phyloP scores from a whole-genome alignment of 2,797 vertebrate species.

The Centroberyx gerrardi region DNA sequence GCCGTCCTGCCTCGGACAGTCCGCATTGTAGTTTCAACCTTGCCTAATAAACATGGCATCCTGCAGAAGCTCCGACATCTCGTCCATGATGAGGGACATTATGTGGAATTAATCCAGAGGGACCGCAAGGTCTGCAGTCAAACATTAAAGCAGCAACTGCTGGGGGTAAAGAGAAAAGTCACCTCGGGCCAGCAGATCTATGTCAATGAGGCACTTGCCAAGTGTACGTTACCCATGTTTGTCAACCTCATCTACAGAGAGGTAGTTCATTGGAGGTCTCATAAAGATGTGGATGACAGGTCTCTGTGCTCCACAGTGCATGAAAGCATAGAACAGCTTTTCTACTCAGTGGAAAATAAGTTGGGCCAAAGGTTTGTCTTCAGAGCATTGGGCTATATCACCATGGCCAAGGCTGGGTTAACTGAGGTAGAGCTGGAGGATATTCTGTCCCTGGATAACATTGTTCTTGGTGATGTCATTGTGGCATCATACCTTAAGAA shows the following conservation, averaged over 20 bases:
- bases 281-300: slow-evolving; percentile 97
- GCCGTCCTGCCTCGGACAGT: slow-evolving; percentile 95
- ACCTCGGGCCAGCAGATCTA: slow-evolving; percentile 99
- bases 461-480: slow-evolving; percentile 92
- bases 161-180: slow-evolving; percentile 96
- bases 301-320: slow-evolving; percentile 97
- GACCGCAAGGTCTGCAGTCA: slow-evolving; percentile 98
- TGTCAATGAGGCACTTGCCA: slow-evolving; percentile 96
- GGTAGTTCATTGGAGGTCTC: slow-evolving; percentile 96
- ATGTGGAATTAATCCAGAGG: slow-evolving; percentile 92
- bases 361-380: slow-evolving; percentile 93
- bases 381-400: slow-evolving; percentile 96
- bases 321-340: slow-evolving; percentile 98
- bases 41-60: slow-evolving; percentile 98
- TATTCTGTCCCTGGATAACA: slow-evolving; percentile 97
- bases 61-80: slow-evolving; percentile 96
- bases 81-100: slow-evolving; percentile 93
- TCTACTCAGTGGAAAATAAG: slow-evolving; percentile 95
- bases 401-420: slow-evolving; percentile 95
- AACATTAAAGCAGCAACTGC: slow-evolving; percentile 96
- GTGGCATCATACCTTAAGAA: slow-evolving; percentile 90
- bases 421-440: slow-evolving; percentile 98
- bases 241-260: slow-evolving; percentile 98
- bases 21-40: slow-evolving; percentile 94
- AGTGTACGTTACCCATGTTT: slow-evolving; percentile 99